Evolutionary conservation across 2,888 invertebrate species (phyloP).

Genomic region (Acrobasis suavella): DNA sequence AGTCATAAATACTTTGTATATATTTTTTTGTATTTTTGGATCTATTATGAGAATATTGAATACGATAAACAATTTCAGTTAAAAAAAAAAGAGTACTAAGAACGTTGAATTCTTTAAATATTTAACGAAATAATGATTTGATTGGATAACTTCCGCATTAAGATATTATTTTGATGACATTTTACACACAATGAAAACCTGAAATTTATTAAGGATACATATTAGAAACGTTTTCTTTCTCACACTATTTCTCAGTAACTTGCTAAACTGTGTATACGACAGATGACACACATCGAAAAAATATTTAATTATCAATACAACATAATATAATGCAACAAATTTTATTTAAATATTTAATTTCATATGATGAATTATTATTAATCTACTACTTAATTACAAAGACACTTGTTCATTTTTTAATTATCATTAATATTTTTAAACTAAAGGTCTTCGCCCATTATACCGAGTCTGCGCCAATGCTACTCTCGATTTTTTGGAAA

Average conservation of each 20-base stretch:
- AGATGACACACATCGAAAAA: too few relatives aligned
- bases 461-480: too few relatives aligned
- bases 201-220: too few relatives aligned
- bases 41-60: slow-evolving; percentile 49
- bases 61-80: slow-evolving; percentile 64
- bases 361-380: neutral
- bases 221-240: too few relatives aligned
- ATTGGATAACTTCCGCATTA: slow-evolving; percentile 38
- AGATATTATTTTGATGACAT: slow-evolving; percentile 13
- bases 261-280: too few relatives aligned
- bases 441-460: too few relatives aligned
- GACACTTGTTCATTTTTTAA: too few relatives aligned
- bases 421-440: too few relatives aligned
- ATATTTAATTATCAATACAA: neutral
- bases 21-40: slow-evolving; percentile 69
- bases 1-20: slow-evolving; percentile 78
- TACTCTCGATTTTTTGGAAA: too few relatives aligned
- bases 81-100: slow-evolving; percentile 49
- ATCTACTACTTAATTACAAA: too few relatives aligned
- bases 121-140: slow-evolving; percentile 46
- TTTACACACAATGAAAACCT: slow-evolving; percentile 12
- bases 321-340: neutral
- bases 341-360: neutral
- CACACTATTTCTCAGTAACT: too few relatives aligned
- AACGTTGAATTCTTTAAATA: slow-evolving; percentile 55